Conservation (phyloP, 2,888 invertebrate species). For the Tupiocoris notatus region DNA sequence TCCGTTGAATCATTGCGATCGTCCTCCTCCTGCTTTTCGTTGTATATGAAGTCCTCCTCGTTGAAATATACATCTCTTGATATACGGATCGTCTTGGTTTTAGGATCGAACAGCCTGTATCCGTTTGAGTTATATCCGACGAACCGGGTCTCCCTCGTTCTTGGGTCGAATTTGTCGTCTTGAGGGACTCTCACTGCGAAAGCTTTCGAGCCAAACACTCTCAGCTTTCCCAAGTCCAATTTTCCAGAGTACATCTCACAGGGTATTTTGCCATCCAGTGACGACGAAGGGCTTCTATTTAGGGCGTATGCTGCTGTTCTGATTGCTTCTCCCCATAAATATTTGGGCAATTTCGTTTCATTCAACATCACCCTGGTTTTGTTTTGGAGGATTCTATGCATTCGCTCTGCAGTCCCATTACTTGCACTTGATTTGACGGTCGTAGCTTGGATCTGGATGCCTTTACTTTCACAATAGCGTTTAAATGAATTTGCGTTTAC, state of each 20-base stretch:
- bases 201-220: constrained; percentile 15
- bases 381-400: background rate
- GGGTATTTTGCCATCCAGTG: constrained; percentile 1
- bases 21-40: no score
- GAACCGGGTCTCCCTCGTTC: background rate
- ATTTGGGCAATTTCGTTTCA: constrained; percentile 17
- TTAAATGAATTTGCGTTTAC: constrained; percentile 10
- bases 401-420: background rate
- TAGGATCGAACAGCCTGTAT: background rate
- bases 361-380: constrained; percentile 10
- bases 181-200: background rate
- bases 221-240: no score
- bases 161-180: background rate
- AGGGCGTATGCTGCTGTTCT: background rate
- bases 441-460: background rate
- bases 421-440: background rate
- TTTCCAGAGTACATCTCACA: background rate
- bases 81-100: no score
- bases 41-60: no score
- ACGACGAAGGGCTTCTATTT: background rate
- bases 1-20: no score
- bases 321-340: constrained; percentile 24
- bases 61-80: no score
- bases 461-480: background rate
- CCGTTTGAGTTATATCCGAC: background rate